These are phyloP conservation scores for Spinus pinus DNA, from an alignment of 2,797 vertebrate species.

Conservation along the genomic window DNA sequence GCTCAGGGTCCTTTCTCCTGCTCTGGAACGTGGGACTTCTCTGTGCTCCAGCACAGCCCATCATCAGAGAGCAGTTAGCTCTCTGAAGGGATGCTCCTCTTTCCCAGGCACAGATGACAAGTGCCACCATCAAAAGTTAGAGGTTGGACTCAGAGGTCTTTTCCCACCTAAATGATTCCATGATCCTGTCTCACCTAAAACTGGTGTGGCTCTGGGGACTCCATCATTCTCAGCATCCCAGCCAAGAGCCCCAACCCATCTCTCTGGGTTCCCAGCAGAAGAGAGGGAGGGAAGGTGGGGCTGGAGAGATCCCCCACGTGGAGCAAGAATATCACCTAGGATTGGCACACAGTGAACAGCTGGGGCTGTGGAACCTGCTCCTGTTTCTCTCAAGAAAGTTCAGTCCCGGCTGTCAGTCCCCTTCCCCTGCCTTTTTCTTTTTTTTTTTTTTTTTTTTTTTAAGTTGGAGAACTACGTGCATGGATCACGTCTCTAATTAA, in stretches of 20 bases:
- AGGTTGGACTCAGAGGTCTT: neutral
- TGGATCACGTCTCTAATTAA: constrained; percentile 59
- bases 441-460: neutral
- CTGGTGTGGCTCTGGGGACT: too few species aligned
- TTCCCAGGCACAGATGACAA: neutral
- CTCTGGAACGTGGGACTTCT: neutral
- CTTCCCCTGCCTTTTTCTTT: neutral
- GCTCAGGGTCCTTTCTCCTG: neutral
- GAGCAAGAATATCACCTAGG: neutral
- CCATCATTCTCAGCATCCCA: neutral
- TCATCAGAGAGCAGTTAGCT: neutral
- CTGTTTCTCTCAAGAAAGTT: neutral
- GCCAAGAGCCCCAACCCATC: neutral
- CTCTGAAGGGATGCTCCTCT: neutral
- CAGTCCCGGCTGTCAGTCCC: neutral
- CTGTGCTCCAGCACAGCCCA: fast-evolving
- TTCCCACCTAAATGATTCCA: neutral
- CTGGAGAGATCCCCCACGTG: neutral
- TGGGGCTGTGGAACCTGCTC: neutral
- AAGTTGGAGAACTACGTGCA: constrained; percentile 54
- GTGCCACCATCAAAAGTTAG: neutral
- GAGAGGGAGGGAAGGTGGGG: neutral
- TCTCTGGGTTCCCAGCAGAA: neutral
- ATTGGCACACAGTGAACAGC: fast-evolving
- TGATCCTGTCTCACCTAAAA: neutral